Evolutionary conservation across 1,140 invertebrate species (phyloP), one percentile per base, ranked within the genome.

Genomic region (Nasonia vitripennis): DNA sequence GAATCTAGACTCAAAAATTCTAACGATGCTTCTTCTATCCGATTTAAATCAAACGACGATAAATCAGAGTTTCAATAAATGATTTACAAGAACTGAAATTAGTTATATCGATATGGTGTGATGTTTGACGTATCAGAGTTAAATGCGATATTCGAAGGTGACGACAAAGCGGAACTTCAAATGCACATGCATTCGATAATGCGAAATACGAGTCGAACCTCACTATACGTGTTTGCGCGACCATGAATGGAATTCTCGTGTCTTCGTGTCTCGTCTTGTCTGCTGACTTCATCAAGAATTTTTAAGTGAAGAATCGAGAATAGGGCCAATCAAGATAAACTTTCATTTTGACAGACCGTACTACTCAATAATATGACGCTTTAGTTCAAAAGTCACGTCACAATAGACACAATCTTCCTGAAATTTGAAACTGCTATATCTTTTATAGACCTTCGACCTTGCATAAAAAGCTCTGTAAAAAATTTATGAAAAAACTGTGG

Each of bases 161-260:
- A 78, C 2, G 20, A 70, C 9, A n/a, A 68, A 23, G 34, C 41
- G 62, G 37, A 70, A 48, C n/a, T 78, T 71, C 68, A 4, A 70
- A 20, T 55, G 31, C 31, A 51, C 77, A 17, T 84, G 27, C 2
- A 79, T 23, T 20, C 20, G 68, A 84, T 84, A 67, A 84, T 73
- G 9, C 41, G 68, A 84, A 84, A 84, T 73, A 70, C 74, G 14
- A 85, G 17, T 79, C 83, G 31, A 71, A 84, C 23, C 55, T 17
- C 78, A 82, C 34, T 37, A 37, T 74, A 62, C 11, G 2, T 23
- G 14, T 27, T 17, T 51, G 12, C 27, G 6, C 27, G 12, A 41
- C 11, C 74, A 12, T 62, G 34, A 83, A 68, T 82, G 71, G 75
- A 75, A 41, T 2, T 82, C 37, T 74, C 55, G 55, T n/a, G 55